Conservation (phyloP, 2,888 invertebrate species). For the Polymixis lichenea region DNA sequence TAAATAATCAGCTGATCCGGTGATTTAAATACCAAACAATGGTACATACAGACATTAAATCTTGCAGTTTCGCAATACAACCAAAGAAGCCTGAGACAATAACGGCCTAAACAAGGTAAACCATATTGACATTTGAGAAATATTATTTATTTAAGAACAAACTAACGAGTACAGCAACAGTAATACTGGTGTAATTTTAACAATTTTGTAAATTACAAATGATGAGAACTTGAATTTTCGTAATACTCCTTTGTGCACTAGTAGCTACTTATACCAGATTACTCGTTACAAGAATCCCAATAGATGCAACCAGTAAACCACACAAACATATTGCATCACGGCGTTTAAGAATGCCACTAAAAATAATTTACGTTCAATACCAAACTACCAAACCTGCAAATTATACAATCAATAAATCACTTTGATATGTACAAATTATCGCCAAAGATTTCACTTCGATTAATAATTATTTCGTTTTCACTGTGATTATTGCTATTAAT, state of each 20-base stretch:
- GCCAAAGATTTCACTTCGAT: conserved; percentile 72
- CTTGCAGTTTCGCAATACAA: conserved; percentile 62
- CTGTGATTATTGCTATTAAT: conserved; percentile 74
- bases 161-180: conserved; percentile 42
- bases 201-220: conserved; percentile 71
- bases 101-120: conserved; percentile 69
- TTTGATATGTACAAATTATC: conserved; percentile 64
- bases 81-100: conserved; percentile 58
- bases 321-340: conserved; percentile 39
- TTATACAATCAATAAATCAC: conserved; percentile 68
- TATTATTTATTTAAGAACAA: conserved; percentile 63
- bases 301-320: conserved; percentile 30
- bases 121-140: conserved; percentile 82
- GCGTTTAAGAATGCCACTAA: conserved; percentile 49
- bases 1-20: conserved; percentile 85
- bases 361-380: conserved; percentile 53
- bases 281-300: conserved; percentile 41
- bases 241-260: conserved; percentile 62
- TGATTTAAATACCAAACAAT: conserved; percentile 88
- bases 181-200: conserved; percentile 58
- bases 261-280: conserved; percentile 48
- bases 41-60: conserved; percentile 77
- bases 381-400: conserved; percentile 57
- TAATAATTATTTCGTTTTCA: conserved; percentile 76
- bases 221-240: conserved; percentile 69